These are phyloP conservation scores for Sigmodon hispidus DNA, from an alignment of 2,113 vertebrate species.

Conservation along the genomic window DNA sequence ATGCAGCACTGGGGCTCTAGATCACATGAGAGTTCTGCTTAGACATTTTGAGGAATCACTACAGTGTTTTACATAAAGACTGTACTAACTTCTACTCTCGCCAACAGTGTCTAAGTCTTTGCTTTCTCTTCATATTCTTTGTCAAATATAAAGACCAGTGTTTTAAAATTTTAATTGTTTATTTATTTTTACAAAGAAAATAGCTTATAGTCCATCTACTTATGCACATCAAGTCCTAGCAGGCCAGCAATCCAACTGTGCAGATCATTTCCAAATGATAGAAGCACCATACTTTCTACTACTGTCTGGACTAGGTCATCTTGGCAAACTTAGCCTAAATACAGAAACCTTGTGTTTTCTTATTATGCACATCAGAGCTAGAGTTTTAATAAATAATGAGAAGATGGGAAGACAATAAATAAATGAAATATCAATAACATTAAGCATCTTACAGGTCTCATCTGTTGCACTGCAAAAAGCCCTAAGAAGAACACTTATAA, in stretches of 20 bases:
- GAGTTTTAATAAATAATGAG: constrained; percentile 73
- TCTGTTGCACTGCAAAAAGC: constrained; percentile 66
- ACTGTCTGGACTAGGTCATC: background rate
- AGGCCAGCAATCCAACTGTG: background rate
- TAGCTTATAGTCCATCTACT: background rate
- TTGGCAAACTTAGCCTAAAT: constrained; percentile 49
- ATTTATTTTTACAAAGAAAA: background rate
- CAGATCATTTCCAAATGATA: constrained; percentile 1
- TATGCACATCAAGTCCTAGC: background rate
- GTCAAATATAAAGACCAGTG: background rate
- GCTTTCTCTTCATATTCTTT: background rate
- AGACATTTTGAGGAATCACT: background rate
- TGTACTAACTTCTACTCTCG: background rate
- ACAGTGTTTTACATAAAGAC: background rate
- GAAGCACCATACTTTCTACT: background rate
- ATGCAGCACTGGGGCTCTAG: background rate
- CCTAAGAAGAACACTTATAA: constrained; percentile 69
- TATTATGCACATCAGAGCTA: constrained; percentile 59
- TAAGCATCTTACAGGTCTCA: constrained; percentile 57
- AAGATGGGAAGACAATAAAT: constrained; percentile 60
- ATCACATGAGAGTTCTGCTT: background rate
- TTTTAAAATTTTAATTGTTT: constrained; percentile 22
- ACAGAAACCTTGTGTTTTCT: constrained; percentile 56
- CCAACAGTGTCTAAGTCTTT: background rate
- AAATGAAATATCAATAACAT: constrained; percentile 69